phyloP scores from a whole-genome alignment of 2,888 invertebrate species.

The Eubasilissa splendida region DNA sequence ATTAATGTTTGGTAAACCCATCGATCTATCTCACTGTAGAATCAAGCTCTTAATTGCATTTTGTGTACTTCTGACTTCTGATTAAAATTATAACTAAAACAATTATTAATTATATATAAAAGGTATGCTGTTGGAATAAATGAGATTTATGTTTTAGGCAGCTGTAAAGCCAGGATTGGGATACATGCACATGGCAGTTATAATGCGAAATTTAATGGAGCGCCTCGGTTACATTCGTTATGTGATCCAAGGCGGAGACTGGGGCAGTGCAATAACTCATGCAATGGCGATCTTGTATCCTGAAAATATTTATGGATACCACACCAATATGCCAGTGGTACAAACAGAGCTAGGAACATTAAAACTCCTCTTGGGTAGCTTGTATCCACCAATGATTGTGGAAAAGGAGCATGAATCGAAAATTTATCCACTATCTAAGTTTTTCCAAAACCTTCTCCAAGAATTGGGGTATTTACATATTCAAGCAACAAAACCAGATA shows the following conservation, averaged over 20 bases:
- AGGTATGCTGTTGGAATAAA: no score
- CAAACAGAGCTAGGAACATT: slow-evolving; percentile 61
- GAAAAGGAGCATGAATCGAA: slow-evolving; percentile 67
- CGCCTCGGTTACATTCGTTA: slow-evolving; percentile 73
- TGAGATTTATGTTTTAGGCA: slow-evolving; percentile 53
- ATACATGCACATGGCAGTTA: slow-evolving; percentile 66
- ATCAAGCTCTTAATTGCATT: no score
- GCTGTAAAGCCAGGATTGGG: slow-evolving; percentile 69
- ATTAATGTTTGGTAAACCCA: no score
- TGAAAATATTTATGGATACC: slow-evolving; percentile 64
- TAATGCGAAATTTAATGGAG: slow-evolving; percentile 76
- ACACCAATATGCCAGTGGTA: slow-evolving; percentile 70
- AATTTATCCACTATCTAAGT: slow-evolving; percentile 70
- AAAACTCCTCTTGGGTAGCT: slow-evolving; percentile 67
- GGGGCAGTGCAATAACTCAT: slow-evolving; percentile 77
- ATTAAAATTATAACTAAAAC: no score
- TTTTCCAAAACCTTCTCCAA: slow-evolving; percentile 62
- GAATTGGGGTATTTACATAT: slow-evolving; percentile 80
- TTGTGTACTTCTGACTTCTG: no score
- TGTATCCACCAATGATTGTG: slow-evolving; percentile 71
- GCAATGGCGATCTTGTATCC: slow-evolving; percentile 77
- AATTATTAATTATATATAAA: no score
- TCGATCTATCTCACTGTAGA: no score
- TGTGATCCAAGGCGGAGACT: slow-evolving; percentile 81
- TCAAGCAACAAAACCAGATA: slow-evolving; percentile 88